phyloP scores from a whole-genome alignment of 2,113 vertebrate species.

The Bothrops jararaca region DNA sequence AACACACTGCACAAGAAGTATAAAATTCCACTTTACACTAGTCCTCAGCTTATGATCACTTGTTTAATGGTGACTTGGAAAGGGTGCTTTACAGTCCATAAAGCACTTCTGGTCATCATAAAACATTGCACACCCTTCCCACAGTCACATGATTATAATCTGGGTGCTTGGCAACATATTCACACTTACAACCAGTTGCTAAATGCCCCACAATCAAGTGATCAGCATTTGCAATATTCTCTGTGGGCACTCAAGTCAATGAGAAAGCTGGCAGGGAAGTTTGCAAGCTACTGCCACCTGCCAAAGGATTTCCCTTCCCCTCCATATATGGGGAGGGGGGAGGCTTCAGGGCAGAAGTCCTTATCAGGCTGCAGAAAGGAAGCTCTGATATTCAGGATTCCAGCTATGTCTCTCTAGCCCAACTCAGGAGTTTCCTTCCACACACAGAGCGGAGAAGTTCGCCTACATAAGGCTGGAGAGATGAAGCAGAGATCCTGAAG shows the following conservation, averaged over 20 bases:
- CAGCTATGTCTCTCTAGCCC: neutral
- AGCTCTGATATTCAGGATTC: neutral
- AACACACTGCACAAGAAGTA: too few species aligned
- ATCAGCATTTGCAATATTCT: neutral
- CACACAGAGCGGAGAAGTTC: neutral
- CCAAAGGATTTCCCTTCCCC: neutral
- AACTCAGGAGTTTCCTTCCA: neutral
- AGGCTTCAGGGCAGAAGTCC: neutral
- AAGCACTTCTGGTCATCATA: too few species aligned
- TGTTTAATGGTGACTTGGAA: too few species aligned
- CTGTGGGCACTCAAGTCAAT: neutral
- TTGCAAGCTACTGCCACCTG: neutral
- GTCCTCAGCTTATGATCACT: too few species aligned
- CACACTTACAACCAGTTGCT: neutral
- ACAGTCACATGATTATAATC: neutral
- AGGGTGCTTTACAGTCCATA: too few species aligned
- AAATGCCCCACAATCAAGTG: neutral
- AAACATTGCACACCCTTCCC: neutral
- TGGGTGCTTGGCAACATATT: neutral
- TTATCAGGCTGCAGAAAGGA: neutral
- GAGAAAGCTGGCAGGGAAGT: neutral
- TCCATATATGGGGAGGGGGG: neutral
- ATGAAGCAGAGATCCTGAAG: neutral
- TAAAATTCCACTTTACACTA: too few species aligned
- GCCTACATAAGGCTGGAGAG: neutral